Evolutionary conservation across 2,888 invertebrate genomes (phyloP).

Genomic region (Acrocera orbiculus): DNA sequence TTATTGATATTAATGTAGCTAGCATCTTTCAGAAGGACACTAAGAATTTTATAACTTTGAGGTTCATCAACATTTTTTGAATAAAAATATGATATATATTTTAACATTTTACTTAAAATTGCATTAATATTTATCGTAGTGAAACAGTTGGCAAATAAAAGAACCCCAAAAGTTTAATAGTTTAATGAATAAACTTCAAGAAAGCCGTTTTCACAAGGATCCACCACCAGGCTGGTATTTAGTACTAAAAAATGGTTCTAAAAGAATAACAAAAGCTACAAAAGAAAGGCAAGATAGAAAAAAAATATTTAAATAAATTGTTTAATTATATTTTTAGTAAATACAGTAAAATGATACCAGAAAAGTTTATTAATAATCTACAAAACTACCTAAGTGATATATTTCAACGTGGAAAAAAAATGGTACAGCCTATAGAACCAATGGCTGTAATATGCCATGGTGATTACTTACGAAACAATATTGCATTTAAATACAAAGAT

Average conservation of each 20-base stretch:
- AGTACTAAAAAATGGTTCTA: slow-evolving; percentile 7
- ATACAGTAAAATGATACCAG: slow-evolving; percentile 17
- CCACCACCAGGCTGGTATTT: slow-evolving; percentile 13
- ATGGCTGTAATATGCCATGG: slow-evolving; percentile 26
- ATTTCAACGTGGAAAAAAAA: slow-evolving; percentile 16
- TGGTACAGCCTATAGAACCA: slow-evolving; percentile 22
- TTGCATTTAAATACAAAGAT: slow-evolving; percentile 23
- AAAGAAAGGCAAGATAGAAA: no score
- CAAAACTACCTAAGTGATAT: slow-evolving; percentile 12
- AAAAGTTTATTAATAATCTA: slow-evolving; percentile 17
- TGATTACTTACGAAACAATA: slow-evolving; percentile 27
- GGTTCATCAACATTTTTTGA: no score
- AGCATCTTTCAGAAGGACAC: no score
- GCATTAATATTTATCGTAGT: slow-evolving; percentile 11
- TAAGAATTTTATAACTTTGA: no score
- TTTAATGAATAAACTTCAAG: slow-evolving; percentile 16
- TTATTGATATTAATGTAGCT: no score
- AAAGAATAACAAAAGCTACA: slow-evolving; percentile 14
- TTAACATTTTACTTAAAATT: no score
- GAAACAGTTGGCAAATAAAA: slow-evolving; percentile 19
- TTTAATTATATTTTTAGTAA: no score
- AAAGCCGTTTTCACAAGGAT: slow-evolving; percentile 18
- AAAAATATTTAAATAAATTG: no score
- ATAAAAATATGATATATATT: no score
- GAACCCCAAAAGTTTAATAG: slow-evolving; percentile 16